Base-by-base conservation (phyloP, 2,797 vertebrate genomes). In the Lutjanus argentimaculatus region DNA sequence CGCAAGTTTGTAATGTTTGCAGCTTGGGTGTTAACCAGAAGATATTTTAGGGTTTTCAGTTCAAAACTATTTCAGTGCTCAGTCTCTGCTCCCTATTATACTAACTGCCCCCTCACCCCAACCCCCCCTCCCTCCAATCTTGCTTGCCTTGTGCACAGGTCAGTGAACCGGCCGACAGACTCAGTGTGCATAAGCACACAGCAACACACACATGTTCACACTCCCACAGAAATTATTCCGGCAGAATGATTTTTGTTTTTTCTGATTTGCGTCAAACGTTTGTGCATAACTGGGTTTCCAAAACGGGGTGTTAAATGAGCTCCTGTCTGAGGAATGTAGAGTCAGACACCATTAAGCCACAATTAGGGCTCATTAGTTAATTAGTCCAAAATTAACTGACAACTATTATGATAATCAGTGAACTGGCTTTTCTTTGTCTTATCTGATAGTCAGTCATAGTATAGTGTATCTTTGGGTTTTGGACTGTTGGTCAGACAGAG, bases 201-300 rank as follows among this genome's bases (percentile, higher is more conserved):
- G 55, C 36, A 25, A 59, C 73, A 70, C 88, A 82, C 86, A 90
- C 77, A 56, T 87, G 92, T 83, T 89, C 73, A 63, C 11, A 64
- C 77, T 92, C 94, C 80, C 93, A 93, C 87, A 83, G 67, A 80
- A 64, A 90, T 90, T 8, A 78, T 82, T 83, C 72, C 88, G 81
- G 78, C 49, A 14, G 65, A 77, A 45, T 25, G 63, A 36, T 67
- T 63, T 77, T 70, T 66, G 22, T 77, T 85, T 79, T 25, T 30
- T 45, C 67, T 68, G 64, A 56, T 85, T 70, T 58, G 42, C n/a
- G 9, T 79, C 40, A 75, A 55, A 46, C 3, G 16, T 51, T 59
- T 66, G 14, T 51, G 46, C 53, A 67, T 46, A 30, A 63, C 45
- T 53, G n/a, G 4, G 67, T 75, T 46, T 79, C 10, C 17, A 48